A percentile compares a stretch with the other conserved stretches of the same genome.
phyloP scores from a whole-genome alignment of 2,888 invertebrate genomes.

The Stegophylla sp. region DNA sequence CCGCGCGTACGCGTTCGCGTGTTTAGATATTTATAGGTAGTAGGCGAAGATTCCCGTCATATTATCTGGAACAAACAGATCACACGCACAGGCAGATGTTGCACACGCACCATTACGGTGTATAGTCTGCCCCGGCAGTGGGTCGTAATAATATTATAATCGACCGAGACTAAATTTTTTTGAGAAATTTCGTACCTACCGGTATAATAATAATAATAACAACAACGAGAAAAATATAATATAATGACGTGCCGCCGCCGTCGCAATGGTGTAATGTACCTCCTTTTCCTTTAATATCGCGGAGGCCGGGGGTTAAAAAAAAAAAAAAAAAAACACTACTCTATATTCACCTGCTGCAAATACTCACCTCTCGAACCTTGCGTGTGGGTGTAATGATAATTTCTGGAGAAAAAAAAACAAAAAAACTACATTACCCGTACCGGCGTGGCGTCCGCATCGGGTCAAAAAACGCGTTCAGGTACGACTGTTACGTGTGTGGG shows the following conservation, averaged over 20 bases:
- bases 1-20: background rate
- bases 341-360: too few relatives aligned
- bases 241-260: too few relatives aligned
- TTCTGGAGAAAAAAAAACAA: background rate
- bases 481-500: background rate
- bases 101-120: too few relatives aligned
- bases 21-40: too few relatives aligned
- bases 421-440: background rate
- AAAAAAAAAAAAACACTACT: too few relatives aligned
- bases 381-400: background rate
- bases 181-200: background rate
- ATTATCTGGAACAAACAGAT: slow-evolving; percentile 49
- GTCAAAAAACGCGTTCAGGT: slow-evolving; percentile 24
- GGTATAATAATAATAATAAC: too few relatives aligned
- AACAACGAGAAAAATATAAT: too few relatives aligned
- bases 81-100: slow-evolving; percentile 33
- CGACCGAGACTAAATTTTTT: background rate
- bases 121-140: background rate
- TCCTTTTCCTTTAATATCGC: too few relatives aligned
- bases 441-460: background rate
- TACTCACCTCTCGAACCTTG: too few relatives aligned
- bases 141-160: slow-evolving; percentile 11
- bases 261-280: too few relatives aligned
- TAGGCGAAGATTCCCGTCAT: background rate
- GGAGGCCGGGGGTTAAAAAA: too few relatives aligned